Evolutionary conservation across 2,888 invertebrate genomes (phyloP), one percentile per base, ranked within the genome.

Genomic region (Agonum fuliginosum): DNA sequence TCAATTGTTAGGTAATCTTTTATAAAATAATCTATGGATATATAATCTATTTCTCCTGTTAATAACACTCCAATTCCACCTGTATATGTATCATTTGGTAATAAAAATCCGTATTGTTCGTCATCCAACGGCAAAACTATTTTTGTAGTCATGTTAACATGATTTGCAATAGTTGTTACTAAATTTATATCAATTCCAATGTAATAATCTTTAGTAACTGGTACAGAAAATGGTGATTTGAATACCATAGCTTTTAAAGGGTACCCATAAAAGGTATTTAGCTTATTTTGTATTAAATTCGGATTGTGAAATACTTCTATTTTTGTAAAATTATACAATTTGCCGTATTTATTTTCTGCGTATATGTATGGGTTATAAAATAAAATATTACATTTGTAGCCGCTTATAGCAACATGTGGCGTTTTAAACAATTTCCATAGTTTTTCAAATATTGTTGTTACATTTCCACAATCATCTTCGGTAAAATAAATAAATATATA

Each of bases 1-100:
- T 83, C 83, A 1, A 80, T 78, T 0, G 86, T 83, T 0, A 84
- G 83, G 74, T 87, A 87, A 70, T 86, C 86, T 79, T 87, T 88
- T 5, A 87, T 81, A 73, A 87, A 87, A 79, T 85, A 87, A 0
- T 86, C 85, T 0, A 86, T 82, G 73, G 86, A 80, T 1, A 84
- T 83, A 0, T 86, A 81, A 79, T 87, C 87, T 24, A 83, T 81
- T 78, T 85, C 84, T 3, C 81, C 79, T 2, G 84, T 83, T 34
- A 86, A 81, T 0, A 85, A 78, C 2, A 84, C 84, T 0, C 86
- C 86, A 5, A 87, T 79, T 4, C 84, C 86, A 2, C 87, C 87
- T 54, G 82, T 84, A 19, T 82, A 87, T 0, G 85, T 83, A 0
- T 87, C 87, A 80, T 87, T 85, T 0, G 81, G 79, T 20, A 82